Evolutionary conservation across 2,113 vertebrate species (phyloP), one percentile per base, ranked within the genome.

Genomic region (Sitta europaea): DNA sequence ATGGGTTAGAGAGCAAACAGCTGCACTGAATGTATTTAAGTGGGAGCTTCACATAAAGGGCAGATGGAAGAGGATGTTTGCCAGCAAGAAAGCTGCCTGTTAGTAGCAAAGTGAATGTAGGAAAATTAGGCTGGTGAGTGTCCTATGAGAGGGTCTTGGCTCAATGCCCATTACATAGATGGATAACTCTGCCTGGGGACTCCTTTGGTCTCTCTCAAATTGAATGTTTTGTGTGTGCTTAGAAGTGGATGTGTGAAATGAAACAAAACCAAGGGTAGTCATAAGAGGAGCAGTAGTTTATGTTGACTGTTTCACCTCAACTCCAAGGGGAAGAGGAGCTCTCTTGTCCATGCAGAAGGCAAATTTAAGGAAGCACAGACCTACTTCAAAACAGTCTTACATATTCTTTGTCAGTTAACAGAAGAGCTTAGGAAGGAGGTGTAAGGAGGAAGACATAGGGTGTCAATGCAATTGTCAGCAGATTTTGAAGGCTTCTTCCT

Each of bases 91-190:
- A 47, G 14, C 47, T 77, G 55, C 10, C 54, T 66, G 5, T 38
- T 58, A 17, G 2, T n/a, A 70, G 27, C 31, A 72, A 24, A 59
- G 23, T 33, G 14, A 73, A 61, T 9, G 10, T 51, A 55, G 33
- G 23, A 81, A 54, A 53, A 43, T 66, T 35, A 28, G 29, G 16
- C 17, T 86, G 15, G 4, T 47, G 35, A 43, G 24, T 24, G 15
- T 80, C 36, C 27, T 77, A 1, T 0, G 0, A 45, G 59, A 59
- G 13, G 5, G 2, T 77, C 27, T 59, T 18, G 68, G 72, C 43
- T 92, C 9, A 11, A 11, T 54, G 23, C 22, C 12, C 17, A 1
- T 47, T 70, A 10, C 3, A 1, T 11, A 58, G 38, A 24, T 67
- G 28, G 28, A 12, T 51, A 28, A 4, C 35, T 68, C 35, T 73